Conservation (phyloP, 2,888 invertebrate genomes). For the Pharmacophagus antenor region DNA sequence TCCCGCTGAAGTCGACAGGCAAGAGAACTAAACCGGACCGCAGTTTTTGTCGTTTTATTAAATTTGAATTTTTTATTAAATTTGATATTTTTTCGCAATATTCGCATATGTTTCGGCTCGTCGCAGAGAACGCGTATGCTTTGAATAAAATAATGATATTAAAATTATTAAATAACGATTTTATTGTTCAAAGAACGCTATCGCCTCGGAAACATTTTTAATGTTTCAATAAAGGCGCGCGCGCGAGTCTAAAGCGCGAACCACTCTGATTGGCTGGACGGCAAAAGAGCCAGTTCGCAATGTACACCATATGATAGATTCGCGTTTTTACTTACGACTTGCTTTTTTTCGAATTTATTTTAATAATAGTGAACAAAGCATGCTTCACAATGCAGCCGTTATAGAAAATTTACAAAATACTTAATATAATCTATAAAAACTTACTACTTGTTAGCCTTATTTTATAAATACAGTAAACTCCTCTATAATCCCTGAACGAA, state of each 20-base stretch:
- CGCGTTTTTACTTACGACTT: constrained; percentile 44
- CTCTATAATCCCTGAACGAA: no score
- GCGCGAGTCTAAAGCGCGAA: constrained; percentile 63
- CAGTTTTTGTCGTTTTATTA: constrained; percentile 58
- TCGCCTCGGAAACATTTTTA: constrained; percentile 53
- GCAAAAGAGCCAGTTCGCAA: constrained; percentile 43
- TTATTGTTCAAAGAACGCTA: constrained; percentile 54
- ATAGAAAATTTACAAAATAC: no score
- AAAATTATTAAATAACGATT: constrained; percentile 59
- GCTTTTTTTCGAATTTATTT: constrained; percentile 43
- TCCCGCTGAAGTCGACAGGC: constrained; percentile 48
- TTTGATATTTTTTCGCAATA: constrained; percentile 46
- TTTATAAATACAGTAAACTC: no score
- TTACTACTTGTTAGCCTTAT: not conserved
- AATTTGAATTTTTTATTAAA: constrained; percentile 48
- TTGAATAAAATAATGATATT: constrained; percentile 47
- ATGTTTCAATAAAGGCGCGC: constrained; percentile 68
- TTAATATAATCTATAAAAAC: not conserved
- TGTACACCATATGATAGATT: constrained; percentile 54
- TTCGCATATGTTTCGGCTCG: constrained; percentile 52
- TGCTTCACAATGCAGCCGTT: not conserved
- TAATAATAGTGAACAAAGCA: constrained; percentile 25
- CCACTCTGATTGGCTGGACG: constrained; percentile 64
- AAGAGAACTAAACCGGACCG: constrained; percentile 58
- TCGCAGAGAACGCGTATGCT: constrained; percentile 52